phyloP scores from a whole-genome alignment of 2,888 invertebrate genomes.

The Orgyia antiqua region DNA sequence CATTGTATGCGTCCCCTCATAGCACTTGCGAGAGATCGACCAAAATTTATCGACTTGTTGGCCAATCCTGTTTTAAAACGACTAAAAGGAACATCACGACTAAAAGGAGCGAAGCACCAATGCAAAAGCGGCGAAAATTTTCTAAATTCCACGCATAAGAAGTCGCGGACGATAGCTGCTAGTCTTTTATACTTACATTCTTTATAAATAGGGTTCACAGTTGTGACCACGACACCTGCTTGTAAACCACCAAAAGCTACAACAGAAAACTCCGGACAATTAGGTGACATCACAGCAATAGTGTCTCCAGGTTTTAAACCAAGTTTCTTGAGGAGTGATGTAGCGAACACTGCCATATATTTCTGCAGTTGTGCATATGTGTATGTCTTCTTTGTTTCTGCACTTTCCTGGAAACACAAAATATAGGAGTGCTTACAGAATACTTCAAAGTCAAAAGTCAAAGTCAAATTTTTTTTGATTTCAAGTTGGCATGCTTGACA shows the following conservation, averaged over 20 bases:
- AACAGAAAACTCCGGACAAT: constrained; percentile 85
- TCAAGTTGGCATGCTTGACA: too few species aligned
- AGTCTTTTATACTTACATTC: constrained; percentile 71
- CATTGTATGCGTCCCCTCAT: too few species aligned
- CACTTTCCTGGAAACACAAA: constrained; percentile 65
- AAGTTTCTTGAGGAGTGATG: constrained; percentile 80
- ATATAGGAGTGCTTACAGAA: too few species aligned
- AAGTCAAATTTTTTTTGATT: too few species aligned
- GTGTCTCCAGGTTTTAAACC: constrained; percentile 81
- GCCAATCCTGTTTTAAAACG: too few species aligned
- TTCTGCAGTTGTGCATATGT: constrained; percentile 72
- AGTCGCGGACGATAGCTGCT: too few species aligned
- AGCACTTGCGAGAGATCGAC: too few species aligned
- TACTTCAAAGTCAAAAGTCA: not conserved
- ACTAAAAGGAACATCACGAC: too few species aligned
- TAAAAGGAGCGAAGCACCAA: too few species aligned
- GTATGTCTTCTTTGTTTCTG: constrained; percentile 59
- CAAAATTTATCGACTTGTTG: too few species aligned
- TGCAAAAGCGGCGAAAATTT: too few species aligned
- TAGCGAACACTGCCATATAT: constrained; percentile 78
- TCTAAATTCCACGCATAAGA: too few species aligned
- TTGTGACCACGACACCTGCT: constrained; percentile 83
- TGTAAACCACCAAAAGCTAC: constrained; percentile 82
- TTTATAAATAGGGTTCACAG: constrained; percentile 88
- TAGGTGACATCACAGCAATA: constrained; percentile 83